These are phyloP conservation scores for Crossaster papposus DNA, from an alignment of 53 echinoderm and acorn worm species.

Conservation along the genomic window DNA sequence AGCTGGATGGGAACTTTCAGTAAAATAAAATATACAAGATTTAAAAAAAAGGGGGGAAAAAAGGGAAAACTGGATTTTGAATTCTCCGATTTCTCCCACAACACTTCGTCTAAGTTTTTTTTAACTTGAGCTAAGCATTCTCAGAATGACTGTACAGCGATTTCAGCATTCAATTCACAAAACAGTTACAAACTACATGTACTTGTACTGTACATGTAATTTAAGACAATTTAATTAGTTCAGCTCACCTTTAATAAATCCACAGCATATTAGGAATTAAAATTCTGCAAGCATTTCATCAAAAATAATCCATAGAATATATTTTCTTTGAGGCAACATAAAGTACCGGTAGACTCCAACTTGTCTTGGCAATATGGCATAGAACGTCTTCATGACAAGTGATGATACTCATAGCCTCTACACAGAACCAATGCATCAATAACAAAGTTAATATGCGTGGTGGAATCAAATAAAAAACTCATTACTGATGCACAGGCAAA, in stretches of 20 bases:
- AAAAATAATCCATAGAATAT: background rate
- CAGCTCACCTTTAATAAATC: background rate
- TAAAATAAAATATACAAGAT: no score
- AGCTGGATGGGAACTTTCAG: no score
- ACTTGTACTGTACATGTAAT: background rate
- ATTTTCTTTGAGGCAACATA: background rate
- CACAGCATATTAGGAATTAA: background rate
- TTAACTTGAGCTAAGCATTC: slow-evolving; percentile 31
- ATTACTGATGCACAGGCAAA: background rate
- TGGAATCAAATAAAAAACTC: slow-evolving; percentile 22
- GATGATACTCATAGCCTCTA: slow-evolving; percentile 19
- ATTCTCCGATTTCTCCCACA: no score
- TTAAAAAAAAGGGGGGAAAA: no score
- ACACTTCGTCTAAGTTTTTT: slow-evolving; percentile 3
- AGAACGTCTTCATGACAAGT: background rate
- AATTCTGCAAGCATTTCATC: background rate
- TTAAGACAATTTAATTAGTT: background rate
- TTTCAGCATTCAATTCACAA: background rate
- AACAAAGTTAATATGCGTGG: slow-evolving; percentile 36
- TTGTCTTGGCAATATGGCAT: background rate
- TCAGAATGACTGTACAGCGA: background rate
- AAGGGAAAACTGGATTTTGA: no score
- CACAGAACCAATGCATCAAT: slow-evolving; percentile 2
- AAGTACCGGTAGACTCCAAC: background rate
- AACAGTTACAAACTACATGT: background rate